phyloP scores from a whole-genome alignment of 2,888 invertebrate genomes.

The Cyclophora albipunctata region DNA sequence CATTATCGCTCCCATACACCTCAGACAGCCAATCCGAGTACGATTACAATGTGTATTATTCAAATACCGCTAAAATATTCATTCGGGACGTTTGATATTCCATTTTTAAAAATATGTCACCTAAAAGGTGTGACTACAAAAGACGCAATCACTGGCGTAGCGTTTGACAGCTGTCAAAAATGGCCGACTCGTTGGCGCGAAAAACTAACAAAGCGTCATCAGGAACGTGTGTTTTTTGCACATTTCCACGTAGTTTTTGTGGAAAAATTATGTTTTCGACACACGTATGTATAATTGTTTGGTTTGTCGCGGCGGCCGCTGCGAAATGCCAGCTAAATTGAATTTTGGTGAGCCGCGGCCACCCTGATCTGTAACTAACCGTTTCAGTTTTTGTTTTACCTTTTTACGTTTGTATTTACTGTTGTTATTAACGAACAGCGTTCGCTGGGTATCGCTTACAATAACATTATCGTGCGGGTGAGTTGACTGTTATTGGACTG shows the following conservation, averaged over 20 bases:
- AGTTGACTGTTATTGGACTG: too few species aligned
- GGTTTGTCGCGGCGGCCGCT: constrained; percentile 57
- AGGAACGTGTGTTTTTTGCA: constrained; percentile 41
- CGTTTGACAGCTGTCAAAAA: constrained; percentile 71
- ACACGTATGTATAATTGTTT: constrained; percentile 72
- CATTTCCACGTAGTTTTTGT: constrained; percentile 52
- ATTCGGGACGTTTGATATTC: constrained; percentile 22
- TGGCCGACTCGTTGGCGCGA: constrained; percentile 58
- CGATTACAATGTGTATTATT: constrained; percentile 61
- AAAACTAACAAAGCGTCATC: constrained; percentile 59
- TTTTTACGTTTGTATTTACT: constrained; percentile 19
- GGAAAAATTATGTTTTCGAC: constrained; percentile 68
- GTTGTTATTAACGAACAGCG: constrained; percentile 10
- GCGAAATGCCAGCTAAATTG: constrained; percentile 57
- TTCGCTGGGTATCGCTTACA: too few species aligned
- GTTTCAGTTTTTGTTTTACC: constrained; percentile 14
- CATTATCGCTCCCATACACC: constrained; percentile 56
- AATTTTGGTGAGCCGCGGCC: constrained; percentile 57
- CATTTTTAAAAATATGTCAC: constrained; percentile 12
- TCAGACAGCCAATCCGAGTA: constrained; percentile 57
- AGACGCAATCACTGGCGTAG: constrained; percentile 46
- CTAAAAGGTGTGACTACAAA: constrained; percentile 48
- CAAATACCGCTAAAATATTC: constrained; percentile 39
- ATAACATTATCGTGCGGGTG: too few species aligned
- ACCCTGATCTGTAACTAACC: constrained; percentile 46